A percentile compares a stretch with the other conserved stretches of the same genome.
These are phyloP conservation scores for Poeciliopsis paucimaculata DNA, from an alignment of 2,797 vertebrate genomes.

Conservation along the genomic window DNA sequence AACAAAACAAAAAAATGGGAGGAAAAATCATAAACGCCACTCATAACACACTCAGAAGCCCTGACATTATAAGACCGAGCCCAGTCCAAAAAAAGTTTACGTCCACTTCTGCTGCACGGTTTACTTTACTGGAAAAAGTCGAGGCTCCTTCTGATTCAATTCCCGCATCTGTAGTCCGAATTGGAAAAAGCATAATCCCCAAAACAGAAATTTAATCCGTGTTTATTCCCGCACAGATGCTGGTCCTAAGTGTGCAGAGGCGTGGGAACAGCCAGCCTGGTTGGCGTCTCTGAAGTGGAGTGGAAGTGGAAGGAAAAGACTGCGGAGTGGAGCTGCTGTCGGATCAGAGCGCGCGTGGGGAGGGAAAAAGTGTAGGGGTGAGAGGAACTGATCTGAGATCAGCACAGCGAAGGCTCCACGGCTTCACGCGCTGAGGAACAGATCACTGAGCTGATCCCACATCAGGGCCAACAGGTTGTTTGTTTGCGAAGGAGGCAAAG, in stretches of 20 bases:
- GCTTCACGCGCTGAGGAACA: background rate
- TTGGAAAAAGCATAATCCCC: slow-evolving; percentile 28
- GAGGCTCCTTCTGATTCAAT: slow-evolving; percentile 9
- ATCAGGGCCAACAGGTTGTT: slow-evolving; percentile 66
- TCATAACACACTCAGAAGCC: background rate
- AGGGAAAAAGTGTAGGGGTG: background rate
- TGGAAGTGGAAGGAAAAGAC: slow-evolving; percentile 58
- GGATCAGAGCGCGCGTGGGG: background rate
- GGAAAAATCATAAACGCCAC: background rate
- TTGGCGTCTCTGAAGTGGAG: slow-evolving; percentile 51
- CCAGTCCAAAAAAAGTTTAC: slow-evolving; percentile 55
- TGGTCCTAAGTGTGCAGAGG: slow-evolving; percentile 33
- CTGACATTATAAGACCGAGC: slow-evolving; percentile 18
- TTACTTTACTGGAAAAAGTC: slow-evolving; percentile 41
- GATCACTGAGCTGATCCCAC: slow-evolving; percentile 37
- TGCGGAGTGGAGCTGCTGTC: slow-evolving; percentile 56
- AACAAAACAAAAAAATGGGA: background rate
- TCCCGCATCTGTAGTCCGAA: slow-evolving; percentile 28
- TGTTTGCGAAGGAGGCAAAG: slow-evolving; percentile 22
- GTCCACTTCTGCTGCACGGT: slow-evolving; percentile 22
- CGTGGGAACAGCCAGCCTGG: slow-evolving; percentile 48
- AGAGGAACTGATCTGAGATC: slow-evolving; percentile 34
- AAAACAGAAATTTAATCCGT: slow-evolving; percentile 5
- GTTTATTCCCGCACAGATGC: background rate
- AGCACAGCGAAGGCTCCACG: background rate